Percentiles rank a stretch among this genome's conserved stretches.
Conservation (phyloP, 2,113 vertebrate species). For the Oryzias woworae region DNA sequence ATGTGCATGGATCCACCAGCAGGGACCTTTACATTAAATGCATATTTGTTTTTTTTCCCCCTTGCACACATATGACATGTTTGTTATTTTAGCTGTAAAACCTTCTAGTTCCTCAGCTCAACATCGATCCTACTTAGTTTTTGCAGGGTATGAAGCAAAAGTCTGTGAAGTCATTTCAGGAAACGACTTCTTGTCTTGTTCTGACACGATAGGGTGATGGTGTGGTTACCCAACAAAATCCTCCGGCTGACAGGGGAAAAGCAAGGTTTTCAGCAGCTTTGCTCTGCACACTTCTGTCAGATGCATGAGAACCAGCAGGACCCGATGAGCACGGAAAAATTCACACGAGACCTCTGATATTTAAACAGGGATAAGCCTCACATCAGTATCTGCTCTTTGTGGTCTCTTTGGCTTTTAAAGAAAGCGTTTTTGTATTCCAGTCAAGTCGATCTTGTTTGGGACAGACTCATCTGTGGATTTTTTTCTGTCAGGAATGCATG, state of each 20-base stretch:
- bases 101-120: neutral
- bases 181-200: slow-evolving; percentile 42
- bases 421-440: neutral
- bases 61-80: neutral
- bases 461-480: neutral
- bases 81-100: neutral
- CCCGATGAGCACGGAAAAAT: neutral
- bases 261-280: neutral
- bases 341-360: slow-evolving; percentile 18
- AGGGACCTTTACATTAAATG: too few relatives aligned
- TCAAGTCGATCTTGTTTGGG: slow-evolving; percentile 10
- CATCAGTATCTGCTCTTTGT: slow-evolving; percentile 8
- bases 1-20: too few relatives aligned
- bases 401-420: neutral
- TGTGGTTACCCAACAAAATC: slow-evolving; percentile 18
- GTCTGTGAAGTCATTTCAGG: slow-evolving; percentile 39
- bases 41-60: too few relatives aligned
- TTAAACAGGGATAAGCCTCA: slow-evolving; percentile 21
- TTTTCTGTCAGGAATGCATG: neutral
- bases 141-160: too few relatives aligned
- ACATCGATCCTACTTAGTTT: neutral
- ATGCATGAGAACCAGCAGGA: too few relatives aligned
- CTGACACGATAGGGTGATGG: slow-evolving; percentile 14
- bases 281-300: neutral
- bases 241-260: neutral